A percentile compares a stretch with the other conserved stretches of the same genome.
These are phyloP conservation scores for Polydrusus tereticollis DNA, from an alignment of 2,888 invertebrate genomes.

Conservation along the genomic window DNA sequence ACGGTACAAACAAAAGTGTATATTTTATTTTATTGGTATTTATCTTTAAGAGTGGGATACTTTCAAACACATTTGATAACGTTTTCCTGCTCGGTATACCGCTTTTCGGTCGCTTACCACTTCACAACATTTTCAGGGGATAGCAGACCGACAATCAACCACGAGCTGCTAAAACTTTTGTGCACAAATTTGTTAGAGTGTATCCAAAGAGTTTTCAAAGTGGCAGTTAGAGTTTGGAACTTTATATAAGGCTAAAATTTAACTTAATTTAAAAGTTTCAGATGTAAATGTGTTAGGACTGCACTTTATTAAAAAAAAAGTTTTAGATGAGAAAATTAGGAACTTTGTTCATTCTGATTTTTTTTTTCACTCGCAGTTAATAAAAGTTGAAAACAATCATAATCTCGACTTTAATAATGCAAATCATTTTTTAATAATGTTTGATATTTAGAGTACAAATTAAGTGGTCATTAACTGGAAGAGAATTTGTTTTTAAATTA, in stretches of 20 bases:
- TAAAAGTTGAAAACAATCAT: neutral
- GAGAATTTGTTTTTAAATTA: too few relatives aligned
- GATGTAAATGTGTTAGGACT: slow-evolving; percentile 23
- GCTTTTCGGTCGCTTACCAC: neutral
- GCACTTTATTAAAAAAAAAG: slow-evolving; percentile 27
- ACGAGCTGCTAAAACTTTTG: slow-evolving; percentile 10
- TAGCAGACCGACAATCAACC: slow-evolving; percentile 3
- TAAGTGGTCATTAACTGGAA: too few relatives aligned
- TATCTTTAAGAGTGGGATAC: too few relatives aligned
- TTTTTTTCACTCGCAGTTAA: neutral
- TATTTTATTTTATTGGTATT: too few relatives aligned
- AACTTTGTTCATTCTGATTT: neutral
- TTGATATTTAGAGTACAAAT: too few relatives aligned
- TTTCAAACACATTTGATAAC: too few relatives aligned
- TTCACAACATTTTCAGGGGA: neutral
- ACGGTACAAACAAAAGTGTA: too few relatives aligned
- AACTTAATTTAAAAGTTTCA: slow-evolving; percentile 25
- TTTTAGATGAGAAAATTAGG: neutral
- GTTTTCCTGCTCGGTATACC: neutral
- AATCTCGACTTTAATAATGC: neutral
- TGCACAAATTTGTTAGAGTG: slow-evolving; percentile 21
- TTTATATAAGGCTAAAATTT: slow-evolving; percentile 12
- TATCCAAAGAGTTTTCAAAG: slow-evolving; percentile 16
- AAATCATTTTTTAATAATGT: too few relatives aligned
- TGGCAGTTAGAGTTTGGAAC: slow-evolving; percentile 16